A percentile compares a stretch with the other conserved stretches of the same genome.
Conservation (phyloP, 2,113 vertebrate genomes). For the Sander lucioperca region DNA sequence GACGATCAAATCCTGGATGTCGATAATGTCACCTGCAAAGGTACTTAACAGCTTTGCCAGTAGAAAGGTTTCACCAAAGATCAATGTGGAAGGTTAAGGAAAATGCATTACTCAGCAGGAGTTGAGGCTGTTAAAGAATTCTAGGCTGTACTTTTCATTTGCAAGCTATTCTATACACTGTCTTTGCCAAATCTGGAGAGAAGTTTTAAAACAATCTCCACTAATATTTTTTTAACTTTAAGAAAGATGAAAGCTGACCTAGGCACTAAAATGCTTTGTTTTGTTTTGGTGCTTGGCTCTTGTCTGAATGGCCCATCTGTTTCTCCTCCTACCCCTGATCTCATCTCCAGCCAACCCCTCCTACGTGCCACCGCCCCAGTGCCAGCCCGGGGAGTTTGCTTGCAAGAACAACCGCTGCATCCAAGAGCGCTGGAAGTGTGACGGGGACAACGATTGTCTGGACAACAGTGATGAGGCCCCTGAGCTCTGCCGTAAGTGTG, state of each 20-base stretch:
- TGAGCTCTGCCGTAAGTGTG: slow-evolving; percentile 92
- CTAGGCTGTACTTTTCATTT: slow-evolving; percentile 27
- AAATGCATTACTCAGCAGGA: slow-evolving; percentile 49
- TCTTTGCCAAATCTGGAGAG: slow-evolving; percentile 18
- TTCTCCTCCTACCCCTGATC: slow-evolving; percentile 51
- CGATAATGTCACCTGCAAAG: slow-evolving; percentile 92
- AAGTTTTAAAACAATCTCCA: slow-evolving; percentile 5
- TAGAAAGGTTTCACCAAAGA: slow-evolving; percentile 20
- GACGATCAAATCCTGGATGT: slow-evolving; percentile 92
- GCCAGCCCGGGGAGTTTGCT: slow-evolving; percentile 96
- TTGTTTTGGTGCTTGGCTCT: slow-evolving; percentile 23
- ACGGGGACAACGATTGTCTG: slow-evolving; percentile 97
- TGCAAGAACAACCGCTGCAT: slow-evolving; percentile 99
- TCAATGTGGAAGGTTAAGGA: slow-evolving; percentile 25
- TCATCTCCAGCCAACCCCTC: slow-evolving; percentile 91
- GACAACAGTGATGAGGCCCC: slow-evolving; percentile 98
- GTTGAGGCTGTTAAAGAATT: slow-evolving; percentile 30
- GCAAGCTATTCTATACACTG: neutral
- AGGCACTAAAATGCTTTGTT: slow-evolving; percentile 46
- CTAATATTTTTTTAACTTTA: slow-evolving; percentile 38
- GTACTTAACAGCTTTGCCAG: slow-evolving; percentile 76
- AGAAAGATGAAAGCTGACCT: slow-evolving; percentile 20
- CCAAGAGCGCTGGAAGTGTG: slow-evolving; percentile 98
- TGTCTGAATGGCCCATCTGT: slow-evolving; percentile 58
- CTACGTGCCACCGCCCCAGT: slow-evolving; percentile 95